Evolutionary conservation across 2,113 vertebrate genomes (phyloP), one percentile per base, ranked within the genome.

Genomic region (Podarcis raffonei): DNA sequence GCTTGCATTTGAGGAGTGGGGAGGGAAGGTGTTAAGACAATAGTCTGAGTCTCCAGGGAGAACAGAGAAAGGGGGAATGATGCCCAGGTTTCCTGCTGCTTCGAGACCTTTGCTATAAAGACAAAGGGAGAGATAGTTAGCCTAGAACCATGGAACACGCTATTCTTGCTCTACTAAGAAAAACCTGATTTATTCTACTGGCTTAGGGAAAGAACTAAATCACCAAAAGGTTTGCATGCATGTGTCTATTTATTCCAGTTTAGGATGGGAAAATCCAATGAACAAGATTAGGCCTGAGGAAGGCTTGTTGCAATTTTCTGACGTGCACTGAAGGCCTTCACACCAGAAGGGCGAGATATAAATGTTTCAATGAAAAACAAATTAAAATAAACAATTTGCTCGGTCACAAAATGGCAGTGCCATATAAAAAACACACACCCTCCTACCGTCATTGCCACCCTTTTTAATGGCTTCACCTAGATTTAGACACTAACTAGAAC

Each of bases 21-120:
- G 81, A 87, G 90, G 89, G 87, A 95, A 94, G 81, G 96, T 74
- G 25, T 91, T 96, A 69, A 94, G 86, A 89, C 81, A 84, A 87
- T 94, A 97, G n/a, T 97, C 97, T 3, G 96, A 88, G 90, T 98
- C 97, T 2, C 94, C 87, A 0, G 97, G 88, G 9, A 94, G 91
- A 91, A 86, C 48, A 30, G 95, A 93, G 30, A 91, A 87, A 22
- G 95, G 90, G 18, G 90, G 85, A 13, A 79, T 30, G 15, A 76
- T 12, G 35, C 90, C 92, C 85, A 87, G 80, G 74, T 88, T 93
- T 76, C 77, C 89, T 22, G 85, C 65, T 16, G 0, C 87, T 92
- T 94, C 85, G 2, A 86, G 90, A 82, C 65, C 4, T 87, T 93
- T 89, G 59, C 27, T 91, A 84, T 37, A 94, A 81, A 74, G 59